phyloP scores from a whole-genome alignment of 2,888 invertebrate genomes.

The Tinea pellionella region DNA sequence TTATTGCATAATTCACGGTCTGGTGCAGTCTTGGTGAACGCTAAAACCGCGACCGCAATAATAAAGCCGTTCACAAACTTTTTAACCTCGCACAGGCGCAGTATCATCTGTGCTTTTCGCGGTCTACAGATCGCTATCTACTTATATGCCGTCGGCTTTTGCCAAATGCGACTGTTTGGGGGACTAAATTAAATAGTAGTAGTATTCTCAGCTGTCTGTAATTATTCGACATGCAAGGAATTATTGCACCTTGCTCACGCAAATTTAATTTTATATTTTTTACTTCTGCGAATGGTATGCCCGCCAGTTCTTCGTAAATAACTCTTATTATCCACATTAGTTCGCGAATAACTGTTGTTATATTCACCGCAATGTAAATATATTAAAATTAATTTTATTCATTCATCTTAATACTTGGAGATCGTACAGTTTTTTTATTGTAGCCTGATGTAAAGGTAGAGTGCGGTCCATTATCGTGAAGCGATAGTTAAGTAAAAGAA shows the following conservation, averaged over 20 bases:
- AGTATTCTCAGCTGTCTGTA: slow-evolving; percentile 62
- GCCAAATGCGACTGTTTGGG: slow-evolving; percentile 30
- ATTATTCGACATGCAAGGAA: slow-evolving; percentile 57
- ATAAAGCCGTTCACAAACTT: slow-evolving; percentile 29
- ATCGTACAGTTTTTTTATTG: too few relatives aligned
- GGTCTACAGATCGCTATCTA: slow-evolving; percentile 8
- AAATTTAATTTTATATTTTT: slow-evolving; percentile 14
- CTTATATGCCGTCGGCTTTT: background rate
- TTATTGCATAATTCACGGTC: slow-evolving; percentile 63
- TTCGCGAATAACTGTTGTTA: background rate
- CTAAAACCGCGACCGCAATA: slow-evolving; percentile 61
- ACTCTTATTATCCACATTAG: background rate
- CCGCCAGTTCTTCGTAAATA: background rate
- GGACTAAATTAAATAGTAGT: slow-evolving; percentile 40
- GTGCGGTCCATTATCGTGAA: too few relatives aligned
- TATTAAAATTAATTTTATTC: background rate
- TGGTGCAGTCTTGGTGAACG: slow-evolving; percentile 53
- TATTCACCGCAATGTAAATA: background rate
- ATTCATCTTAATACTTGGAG: too few relatives aligned
- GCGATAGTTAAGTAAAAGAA: too few relatives aligned
- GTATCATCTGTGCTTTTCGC: background rate
- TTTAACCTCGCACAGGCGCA: slow-evolving; percentile 10
- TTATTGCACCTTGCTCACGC: slow-evolving; percentile 60
- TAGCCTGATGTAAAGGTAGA: too few relatives aligned
- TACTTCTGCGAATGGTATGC: slow-evolving; percentile 4